Percentiles rank a stretch among this genome's conserved stretches.
Conservation (phyloP, 2,797 vertebrate genomes). For the Furcifer pardalis region DNA sequence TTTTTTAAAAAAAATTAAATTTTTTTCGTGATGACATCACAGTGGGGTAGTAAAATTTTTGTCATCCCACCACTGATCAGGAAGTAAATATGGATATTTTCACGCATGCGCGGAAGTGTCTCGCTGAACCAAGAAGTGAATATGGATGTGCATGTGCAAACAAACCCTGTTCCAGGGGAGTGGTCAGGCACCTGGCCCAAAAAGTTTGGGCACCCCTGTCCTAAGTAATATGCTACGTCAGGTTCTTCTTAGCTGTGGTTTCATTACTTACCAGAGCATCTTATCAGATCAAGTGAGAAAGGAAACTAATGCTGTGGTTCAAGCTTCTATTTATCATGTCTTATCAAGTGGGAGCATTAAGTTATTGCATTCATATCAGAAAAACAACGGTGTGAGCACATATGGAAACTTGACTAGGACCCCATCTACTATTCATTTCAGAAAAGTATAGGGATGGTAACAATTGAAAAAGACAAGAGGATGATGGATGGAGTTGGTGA, state of each 20-base stretch:
- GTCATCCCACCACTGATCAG: too few relatives aligned
- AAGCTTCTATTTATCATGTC: not conserved
- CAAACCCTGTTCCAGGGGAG: too few relatives aligned
- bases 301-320: not conserved
- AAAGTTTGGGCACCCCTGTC: too few relatives aligned
- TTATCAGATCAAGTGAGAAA: conserved; percentile 11
- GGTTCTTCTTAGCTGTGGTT: not conserved
- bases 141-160: too few relatives aligned
- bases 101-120: too few relatives aligned
- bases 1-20: too few relatives aligned
- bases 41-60: too few relatives aligned
- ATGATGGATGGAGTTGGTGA: too few relatives aligned
- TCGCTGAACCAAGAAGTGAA: too few relatives aligned
- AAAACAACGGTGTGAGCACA: not conserved
- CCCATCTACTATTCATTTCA: not conserved
- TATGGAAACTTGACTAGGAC: not conserved
- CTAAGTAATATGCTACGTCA: conserved; percentile 2
- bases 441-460: not conserved
- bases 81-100: too few relatives aligned
- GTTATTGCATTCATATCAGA: not conserved
- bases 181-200: too few relatives aligned
- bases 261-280: not conserved
- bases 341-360: not conserved
- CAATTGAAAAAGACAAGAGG: not conserved
- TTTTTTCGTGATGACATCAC: too few relatives aligned